Evolutionary conservation across 2,797 vertebrate genomes (phyloP).

Genomic region (Hozukius guyotensis): DNA sequence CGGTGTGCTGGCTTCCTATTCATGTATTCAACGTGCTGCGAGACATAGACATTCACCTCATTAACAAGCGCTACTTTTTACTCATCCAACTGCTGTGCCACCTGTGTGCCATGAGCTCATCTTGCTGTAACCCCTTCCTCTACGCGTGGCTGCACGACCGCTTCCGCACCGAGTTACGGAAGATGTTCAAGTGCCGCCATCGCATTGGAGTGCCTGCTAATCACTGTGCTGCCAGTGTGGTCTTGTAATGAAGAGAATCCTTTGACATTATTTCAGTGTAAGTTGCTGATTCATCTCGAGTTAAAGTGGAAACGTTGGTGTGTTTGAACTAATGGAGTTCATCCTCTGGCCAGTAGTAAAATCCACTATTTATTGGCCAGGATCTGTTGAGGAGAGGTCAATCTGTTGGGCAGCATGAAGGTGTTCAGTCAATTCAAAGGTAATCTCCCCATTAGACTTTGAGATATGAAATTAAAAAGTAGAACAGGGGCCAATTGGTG

Average conservation of each 20-base stretch:
- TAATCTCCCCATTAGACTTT: not conserved
- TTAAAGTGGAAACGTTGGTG: not conserved
- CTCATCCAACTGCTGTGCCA: constrained; percentile 89
- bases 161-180: constrained; percentile 81
- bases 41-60: constrained; percentile 88
- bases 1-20: constrained; percentile 89
- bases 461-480: not conserved
- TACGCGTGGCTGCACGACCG: constrained; percentile 90
- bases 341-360: not conserved
- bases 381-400: not conserved
- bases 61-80: constrained; percentile 88
- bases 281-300: not conserved
- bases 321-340: not conserved
- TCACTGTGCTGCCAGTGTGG: constrained; percentile 72
- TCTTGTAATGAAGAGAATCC: constrained; percentile 31
- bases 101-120: constrained; percentile 89
- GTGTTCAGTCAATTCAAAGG: not conserved
- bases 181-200: constrained; percentile 81
- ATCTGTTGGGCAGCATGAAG: not conserved
- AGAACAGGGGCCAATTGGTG: not conserved
- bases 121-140: constrained; percentile 89
- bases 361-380: not conserved
- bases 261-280: not conserved
- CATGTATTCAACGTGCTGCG: constrained; percentile 90
- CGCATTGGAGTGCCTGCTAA: constrained; percentile 72